Evolutionary conservation across 2,888 invertebrate species (phyloP), one percentile per base, ranked within the genome.

Genomic region (Physocephala rufipes): DNA sequence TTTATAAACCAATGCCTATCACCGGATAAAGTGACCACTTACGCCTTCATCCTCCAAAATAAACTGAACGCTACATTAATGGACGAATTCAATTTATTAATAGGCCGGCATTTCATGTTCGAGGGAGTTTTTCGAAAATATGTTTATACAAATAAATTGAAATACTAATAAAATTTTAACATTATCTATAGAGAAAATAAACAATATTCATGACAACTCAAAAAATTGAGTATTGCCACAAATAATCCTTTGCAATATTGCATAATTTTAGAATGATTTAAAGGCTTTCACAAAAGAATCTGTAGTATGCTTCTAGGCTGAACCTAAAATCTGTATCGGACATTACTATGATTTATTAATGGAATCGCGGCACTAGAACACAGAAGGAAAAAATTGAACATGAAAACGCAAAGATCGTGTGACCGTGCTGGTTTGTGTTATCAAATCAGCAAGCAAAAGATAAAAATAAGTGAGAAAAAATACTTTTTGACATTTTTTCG

Each of bases 1-100:
- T 83, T 83, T 70, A 82, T 83, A 16, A 80, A 84, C 76, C 78
- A 79, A 58, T 83, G 83, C 71, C 76, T 83, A 75, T 79, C 80
- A 1, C 81, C 84, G 45, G 84, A 84, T 70, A 76, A 81, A 73
- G 82, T 84, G 12, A 83, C 83, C 26, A 82, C 83, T 0, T 83
- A 83, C 70, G 83, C 84, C 15, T 78, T 83, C 0, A 79, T 79
- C 77, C 76, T 76, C 70, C 81, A 80, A 21, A 61, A 73, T 2
- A 74, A 74, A 36, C 75, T 83, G 55, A 83, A 83, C 74, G 75
- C 76, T n/a, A 80, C 84, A 1, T 66, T 83, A 13, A 74, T 78
- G 49, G 78, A 80, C 53, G 83, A 83, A 70, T 83, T 83, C 65
- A 76, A 82, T 72, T 73, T 83, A 70, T 71, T 83, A 55, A 75